Base-by-base conservation (phyloP, 2,113 vertebrate species). In the Tetraodon nigroviridis region DNA sequence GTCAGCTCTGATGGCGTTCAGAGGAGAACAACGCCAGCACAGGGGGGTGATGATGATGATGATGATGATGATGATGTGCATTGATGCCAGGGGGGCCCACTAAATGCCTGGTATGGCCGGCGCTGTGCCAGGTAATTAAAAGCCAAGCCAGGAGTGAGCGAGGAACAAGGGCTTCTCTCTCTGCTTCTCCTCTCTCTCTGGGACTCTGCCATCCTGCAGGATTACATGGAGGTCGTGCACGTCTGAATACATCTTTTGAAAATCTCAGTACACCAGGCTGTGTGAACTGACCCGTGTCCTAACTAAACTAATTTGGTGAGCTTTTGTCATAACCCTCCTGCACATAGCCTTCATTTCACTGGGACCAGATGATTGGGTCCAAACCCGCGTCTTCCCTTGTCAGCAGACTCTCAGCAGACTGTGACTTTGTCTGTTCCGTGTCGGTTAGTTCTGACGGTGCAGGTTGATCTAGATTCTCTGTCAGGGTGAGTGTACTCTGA, bases 81-180 rank as follows among this genome's bases (percentile, higher is more conserved):
- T n/a, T 60, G 79, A 83, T 76, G 79, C 64, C 73, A 75, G 58
- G 51, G 64, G 71, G 74, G 72, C 66, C 78, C 74, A 75, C 76
- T 64, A 46, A 75, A 73, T 58, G 78, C 70, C 73, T 75, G 76
- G 76, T 64, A 67, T 76, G 72, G 58, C 41, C 46, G 80, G 81
- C 83, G 14, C 51, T 1, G 46, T 8, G 82, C 82, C 82, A 83
- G 67, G 80, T 86, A 58, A 88, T 88, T 88, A 86, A 83, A 83
- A 65, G 63, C 67, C 19, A 51, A 67, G 83, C 78, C 83, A 82
- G 61, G 58, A 63, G 67, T 10, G 44, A 73, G 55, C 27, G 27
- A 64, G 68, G 84, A 81, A 84, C 78, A 81, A 78, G 51, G 71
- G 81, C 54, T 71, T 84, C 71, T 79, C 73, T 78, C 56, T 20